Evolutionary conservation across 1,140 invertebrate genomes (phyloP), one percentile per base, ranked within the genome.

Genomic region (Cotesia vestalis): DNA sequence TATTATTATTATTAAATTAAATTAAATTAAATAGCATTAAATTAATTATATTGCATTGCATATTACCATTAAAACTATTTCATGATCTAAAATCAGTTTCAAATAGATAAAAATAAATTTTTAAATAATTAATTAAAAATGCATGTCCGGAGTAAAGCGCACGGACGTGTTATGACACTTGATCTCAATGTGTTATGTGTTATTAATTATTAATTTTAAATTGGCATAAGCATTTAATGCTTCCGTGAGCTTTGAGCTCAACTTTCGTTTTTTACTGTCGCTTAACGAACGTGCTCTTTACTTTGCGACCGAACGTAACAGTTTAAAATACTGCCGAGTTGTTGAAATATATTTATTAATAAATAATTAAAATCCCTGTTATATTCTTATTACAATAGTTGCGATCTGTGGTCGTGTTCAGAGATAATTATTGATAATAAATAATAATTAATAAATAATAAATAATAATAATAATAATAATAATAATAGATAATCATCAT

Each of bases 281-380:
- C 5, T 55, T 55, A n/a, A 5, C 53, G 53, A 55, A 14, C 12
- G 17, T 55, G 12, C 17, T n/a, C n/a, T 55, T 55, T 55, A 55
- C 17, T 55, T 55, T 17, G 79, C 71, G 79, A 77, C 20, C 59
- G 1, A 4, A 20, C 20, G 9, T 60, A 60, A 27, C 17, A 72
- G 75, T 75, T 73, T 73, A 73, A 79, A 80, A 81, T 17, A 17
- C 80, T 83, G 78, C 81, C 80, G 79, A 77, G 64, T 76, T 67
- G 74, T 76, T 78, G 60, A 75, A 73, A 68, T 78, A 78, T 74
- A 79, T 77, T 79, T 76, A 79, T 79, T 79, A 77, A 78, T 74
- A 74, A 76, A 73, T 9, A 51, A 51, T 51, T 27, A 27, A 46
- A 46, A 46, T 46, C 40, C 40, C 40, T 46, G 40, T 46, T 46